phyloP scores from a whole-genome alignment of 1,140 invertebrate genomes.

The Ceratosolen solmsi region DNA sequence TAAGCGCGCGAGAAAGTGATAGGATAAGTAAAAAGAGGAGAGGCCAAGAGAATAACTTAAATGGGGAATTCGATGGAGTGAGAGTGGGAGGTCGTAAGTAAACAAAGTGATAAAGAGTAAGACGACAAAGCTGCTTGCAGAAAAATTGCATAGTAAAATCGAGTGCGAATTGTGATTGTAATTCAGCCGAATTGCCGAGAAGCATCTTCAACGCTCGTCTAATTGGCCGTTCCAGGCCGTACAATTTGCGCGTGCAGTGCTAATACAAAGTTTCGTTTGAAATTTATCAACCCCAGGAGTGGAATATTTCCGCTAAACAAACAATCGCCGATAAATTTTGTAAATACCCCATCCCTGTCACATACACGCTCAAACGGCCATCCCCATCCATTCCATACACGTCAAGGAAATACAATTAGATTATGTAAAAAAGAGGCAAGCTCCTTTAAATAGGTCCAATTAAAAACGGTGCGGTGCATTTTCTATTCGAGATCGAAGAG shows the following conservation, averaged over 20 bases:
- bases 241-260: not conserved
- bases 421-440: not conserved
- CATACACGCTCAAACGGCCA: too few relatives aligned
- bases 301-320: too few relatives aligned
- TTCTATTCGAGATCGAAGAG: not conserved
- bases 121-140: not conserved
- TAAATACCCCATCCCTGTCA: not conserved
- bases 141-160: conserved; percentile 3
- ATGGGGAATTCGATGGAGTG: not conserved
- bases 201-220: not conserved
- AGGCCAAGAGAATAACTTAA: not conserved
- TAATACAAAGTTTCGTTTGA: not conserved
- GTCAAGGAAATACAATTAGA: not conserved
- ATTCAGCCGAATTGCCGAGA: not conserved
- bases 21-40: not conserved
- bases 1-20: not conserved
- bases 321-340: too few relatives aligned
- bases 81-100: not conserved
- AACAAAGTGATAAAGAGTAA: not conserved
- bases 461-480: not conserved
- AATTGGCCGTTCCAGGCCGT: not conserved
- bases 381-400: not conserved
- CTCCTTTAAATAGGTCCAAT: not conserved
- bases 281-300: not conserved
- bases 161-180: not conserved